Evolutionary conservation across 2,113 vertebrate genomes (phyloP), one percentile per base, ranked within the genome.

Genomic region (Nothocercus nigrocapillus): DNA sequence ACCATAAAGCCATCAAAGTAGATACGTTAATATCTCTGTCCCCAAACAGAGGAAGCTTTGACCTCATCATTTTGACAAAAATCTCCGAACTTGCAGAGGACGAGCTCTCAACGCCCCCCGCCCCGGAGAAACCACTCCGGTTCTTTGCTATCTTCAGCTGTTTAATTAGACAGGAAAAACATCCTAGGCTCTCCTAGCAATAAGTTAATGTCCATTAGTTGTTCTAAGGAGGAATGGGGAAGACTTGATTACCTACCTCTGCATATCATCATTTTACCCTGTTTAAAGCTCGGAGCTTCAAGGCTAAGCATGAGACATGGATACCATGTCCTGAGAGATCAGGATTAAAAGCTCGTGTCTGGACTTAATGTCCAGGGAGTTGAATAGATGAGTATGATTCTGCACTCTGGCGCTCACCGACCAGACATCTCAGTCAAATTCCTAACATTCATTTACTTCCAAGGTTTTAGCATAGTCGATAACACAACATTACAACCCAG

Each of bases 251-350:
- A 70, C 12, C 20, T 61, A 21, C 38, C 53, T 66, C 45, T 36
- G 32, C 20, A 42, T 6, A 11, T 36, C 27, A 51, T 11, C 19
- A 67, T 74, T 34, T 82, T 49, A 54, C 54, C 27, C 27, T 56
- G 28, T 56, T 56, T 30, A 56, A 80, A 83, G 22, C 13, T 70
- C 73, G 66, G 45, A 88, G 63, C 27, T 69, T 49, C 59, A 58
- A 66, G 27, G 21, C 36, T 32, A 24, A 8, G 18, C 24, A 49
- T 3, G 11, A 73, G 22, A 56, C 0, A 0, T 8, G 10, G 40
- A 4, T 32, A 45, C 38, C 62, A 9, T 2, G 13, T 21, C 49
- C 2, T 0, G 0, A 70, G 22, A 68, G 30, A 32, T 15, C 40
- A 40, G 0, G 0, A n/a, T 68, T 32, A 36, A 86, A 90, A 42